Evolutionary conservation across 2,113 vertebrate species (phyloP), one percentile per base, ranked within the genome.

Genomic region (Toxotes chatareus): DNA sequence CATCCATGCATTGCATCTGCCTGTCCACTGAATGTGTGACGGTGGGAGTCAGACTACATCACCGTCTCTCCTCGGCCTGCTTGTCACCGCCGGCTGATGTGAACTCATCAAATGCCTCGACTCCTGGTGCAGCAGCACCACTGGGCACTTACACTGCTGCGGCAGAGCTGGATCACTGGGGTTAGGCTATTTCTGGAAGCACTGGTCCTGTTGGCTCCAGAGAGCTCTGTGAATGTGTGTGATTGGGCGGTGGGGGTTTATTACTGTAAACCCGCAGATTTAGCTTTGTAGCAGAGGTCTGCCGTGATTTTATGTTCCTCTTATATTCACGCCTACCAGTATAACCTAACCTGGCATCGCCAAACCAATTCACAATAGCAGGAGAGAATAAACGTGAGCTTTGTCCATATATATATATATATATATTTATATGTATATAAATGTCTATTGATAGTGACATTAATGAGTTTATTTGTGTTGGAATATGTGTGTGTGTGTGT

Each of bases 121-220:
- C 61, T 86, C 67, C 53, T 38, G 13, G 79, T 78, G 77, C 74
- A 84, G 87, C 80, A 66, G 71, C 85, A 76, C 78, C 79, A 42
- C 69, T 34, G 62, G 88, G 76, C 76, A 19, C 75, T 85, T 53
- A 51, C 44, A 27, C 49, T 36, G 80, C 73, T 23, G 19, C 56
- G 16, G 77, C 77, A 77, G 88, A 56, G 83, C 83, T 53, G 83
- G 84, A 90, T 82, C 80, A 71, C 61, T 34, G 78, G 73, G 82
- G 88, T 86, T 78, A 67, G 79, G 88, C 91, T 94, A 92, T 94
- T 94, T 93, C 79, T 86, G 89, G 91, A 89, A 86, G 70, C 66
- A 5, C 74, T 73, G 83, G 79, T 76, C 71, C 78, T 61, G 66
- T 8, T 71, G 80, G 73, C 63, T 79, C 80, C 73, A 74, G 60